These are phyloP conservation scores for Sitta carolinensis DNA, from an alignment of 2,797 vertebrate species.

Conservation along the genomic window DNA sequence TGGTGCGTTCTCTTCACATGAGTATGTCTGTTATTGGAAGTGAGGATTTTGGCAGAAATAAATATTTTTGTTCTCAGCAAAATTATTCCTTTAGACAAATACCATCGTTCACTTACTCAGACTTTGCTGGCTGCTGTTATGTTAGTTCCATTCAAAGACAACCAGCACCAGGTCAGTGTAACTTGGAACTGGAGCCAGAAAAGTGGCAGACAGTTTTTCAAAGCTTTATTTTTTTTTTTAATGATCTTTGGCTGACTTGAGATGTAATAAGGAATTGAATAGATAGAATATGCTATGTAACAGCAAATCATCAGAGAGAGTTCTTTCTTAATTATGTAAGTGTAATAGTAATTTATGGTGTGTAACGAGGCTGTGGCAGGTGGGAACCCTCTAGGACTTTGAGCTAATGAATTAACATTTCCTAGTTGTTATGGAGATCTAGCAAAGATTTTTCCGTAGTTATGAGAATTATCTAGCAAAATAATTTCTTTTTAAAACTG, in stretches of 20 bases:
- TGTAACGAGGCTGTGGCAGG: slow-evolving; percentile 13
- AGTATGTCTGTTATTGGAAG: background rate
- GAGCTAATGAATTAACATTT: slow-evolving; percentile 1
- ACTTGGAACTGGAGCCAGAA: background rate
- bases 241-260: background rate
- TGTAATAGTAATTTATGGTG: slow-evolving; percentile 28
- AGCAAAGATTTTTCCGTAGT: slow-evolving; percentile 15
- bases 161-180: background rate
- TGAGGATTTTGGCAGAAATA: background rate
- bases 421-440: slow-evolving; percentile 43
- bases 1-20: background rate
- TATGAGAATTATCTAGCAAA: background rate
- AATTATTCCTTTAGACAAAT: background rate
- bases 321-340: slow-evolving; percentile 29
- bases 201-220: background rate
- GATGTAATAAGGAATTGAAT: background rate
- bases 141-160: background rate
- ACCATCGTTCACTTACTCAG: background rate
- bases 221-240: background rate
- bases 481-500: background rate
- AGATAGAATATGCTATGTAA: background rate
- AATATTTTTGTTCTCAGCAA: background rate
- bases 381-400: slow-evolving; percentile 28
- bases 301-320: background rate
- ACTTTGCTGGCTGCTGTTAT: background rate